Evolutionary conservation across 1,140 invertebrate genomes (phyloP).

Genomic region (Conopomorpha cramerella): DNA sequence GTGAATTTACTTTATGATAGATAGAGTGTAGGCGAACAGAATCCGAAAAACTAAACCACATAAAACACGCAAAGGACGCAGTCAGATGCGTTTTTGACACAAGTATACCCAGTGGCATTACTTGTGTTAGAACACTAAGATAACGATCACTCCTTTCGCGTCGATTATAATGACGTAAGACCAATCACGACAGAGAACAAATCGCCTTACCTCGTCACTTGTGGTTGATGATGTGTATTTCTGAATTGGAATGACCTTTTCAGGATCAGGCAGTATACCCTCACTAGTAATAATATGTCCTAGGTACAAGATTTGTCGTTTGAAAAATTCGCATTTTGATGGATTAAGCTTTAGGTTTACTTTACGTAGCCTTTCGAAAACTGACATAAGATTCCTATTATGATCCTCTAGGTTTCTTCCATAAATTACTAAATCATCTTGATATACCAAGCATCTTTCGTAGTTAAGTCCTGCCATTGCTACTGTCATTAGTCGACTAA

Average conservation of each 20-base stretch:
- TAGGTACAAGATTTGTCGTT: constrained; percentile 1
- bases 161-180: too few species aligned
- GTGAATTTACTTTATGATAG: too few species aligned
- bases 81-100: too few species aligned
- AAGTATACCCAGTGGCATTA: too few species aligned
- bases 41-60: too few species aligned
- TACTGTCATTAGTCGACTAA: constrained; percentile 14
- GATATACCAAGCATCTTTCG: constrained; percentile 10
- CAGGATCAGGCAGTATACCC: not conserved
- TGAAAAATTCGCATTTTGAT: constrained; percentile 1
- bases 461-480: constrained; percentile 14
- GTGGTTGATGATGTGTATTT: not conserved
- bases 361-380: not conserved
- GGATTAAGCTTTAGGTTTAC: constrained; percentile 1
- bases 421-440: too few species aligned
- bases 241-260: not conserved
- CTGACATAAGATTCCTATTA: not conserved
- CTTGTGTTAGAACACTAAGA: too few species aligned
- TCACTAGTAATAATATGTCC: not conserved
- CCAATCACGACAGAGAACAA: too few species aligned
- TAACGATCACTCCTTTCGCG: too few species aligned
- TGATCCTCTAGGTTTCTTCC: constrained; percentile 1
- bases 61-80: too few species aligned
- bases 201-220: not conserved
- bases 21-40: too few species aligned